Evolutionary conservation across 2,797 vertebrate genomes (phyloP).

Genomic region (Malurus splendens): DNA sequence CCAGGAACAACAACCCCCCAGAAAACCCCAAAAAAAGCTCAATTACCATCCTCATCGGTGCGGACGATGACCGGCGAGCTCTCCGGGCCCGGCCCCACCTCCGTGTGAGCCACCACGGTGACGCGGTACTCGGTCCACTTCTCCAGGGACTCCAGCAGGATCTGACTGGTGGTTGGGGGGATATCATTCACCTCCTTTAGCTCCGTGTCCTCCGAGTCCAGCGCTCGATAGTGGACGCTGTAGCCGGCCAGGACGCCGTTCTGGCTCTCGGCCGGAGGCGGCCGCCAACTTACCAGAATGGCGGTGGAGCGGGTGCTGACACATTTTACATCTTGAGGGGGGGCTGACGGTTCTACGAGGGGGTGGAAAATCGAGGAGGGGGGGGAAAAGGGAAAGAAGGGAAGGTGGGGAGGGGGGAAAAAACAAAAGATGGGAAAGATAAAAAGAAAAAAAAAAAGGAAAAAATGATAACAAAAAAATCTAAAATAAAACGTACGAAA

Average conservation of each 20-base stretch:
- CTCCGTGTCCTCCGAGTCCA: conserved; percentile 81
- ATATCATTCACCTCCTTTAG: conserved; percentile 81
- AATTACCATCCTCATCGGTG: conserved; percentile 94
- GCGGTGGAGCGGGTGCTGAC: conserved; percentile 92
- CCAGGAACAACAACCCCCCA: neutral
- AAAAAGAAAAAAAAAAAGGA: conserved; percentile 83
- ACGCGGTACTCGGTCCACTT: conserved; percentile 95
- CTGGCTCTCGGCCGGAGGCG: conserved; percentile 88
- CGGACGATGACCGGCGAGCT: conserved; percentile 87
- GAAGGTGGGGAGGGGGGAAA: neutral
- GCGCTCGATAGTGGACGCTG: conserved; percentile 88
- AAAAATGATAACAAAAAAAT: conserved; percentile 86
- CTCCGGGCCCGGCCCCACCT: conserved; percentile 88
- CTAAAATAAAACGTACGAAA: conserved; percentile 65
- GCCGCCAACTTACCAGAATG: conserved; percentile 98
- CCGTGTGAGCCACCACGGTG: conserved; percentile 86
- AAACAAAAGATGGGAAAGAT: conserved; percentile 77
- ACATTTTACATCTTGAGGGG: conserved; percentile 97
- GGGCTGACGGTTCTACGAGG: conserved; percentile 94
- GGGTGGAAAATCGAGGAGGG: conserved; percentile 58
- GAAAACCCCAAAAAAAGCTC: neutral
- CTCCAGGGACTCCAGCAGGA: conserved; percentile 87
- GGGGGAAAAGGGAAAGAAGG: conserved; percentile 35
- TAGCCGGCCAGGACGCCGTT: conserved; percentile 92
- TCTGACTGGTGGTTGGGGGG: conserved; percentile 79